A percentile compares a stretch with the other conserved stretches of the same genome.
Conservation (phyloP, 2,113 vertebrate species). For the Clinocottus analis region DNA sequence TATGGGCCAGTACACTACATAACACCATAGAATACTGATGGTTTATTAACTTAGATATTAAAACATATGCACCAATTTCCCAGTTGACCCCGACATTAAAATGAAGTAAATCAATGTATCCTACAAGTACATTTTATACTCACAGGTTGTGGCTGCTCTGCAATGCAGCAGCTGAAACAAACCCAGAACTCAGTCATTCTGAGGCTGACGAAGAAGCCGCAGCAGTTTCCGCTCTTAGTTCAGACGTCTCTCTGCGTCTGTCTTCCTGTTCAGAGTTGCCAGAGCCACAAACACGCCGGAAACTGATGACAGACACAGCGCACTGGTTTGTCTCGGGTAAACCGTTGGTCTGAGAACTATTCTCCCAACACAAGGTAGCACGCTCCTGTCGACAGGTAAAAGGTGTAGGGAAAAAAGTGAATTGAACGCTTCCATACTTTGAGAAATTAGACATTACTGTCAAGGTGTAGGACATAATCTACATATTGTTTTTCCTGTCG, state of each 20-base stretch:
- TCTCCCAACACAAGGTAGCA: conserved; percentile 28
- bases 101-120: conserved; percentile 14
- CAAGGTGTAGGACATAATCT: background rate
- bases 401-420: background rate
- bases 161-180: conserved; percentile 88
- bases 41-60: background rate
- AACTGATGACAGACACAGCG: conserved; percentile 58
- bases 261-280: conserved; percentile 77
- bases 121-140: conserved; percentile 67
- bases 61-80: background rate
- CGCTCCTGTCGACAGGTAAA: conserved; percentile 44
- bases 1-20: no score
- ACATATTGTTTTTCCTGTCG: background rate
- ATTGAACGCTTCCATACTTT: background rate
- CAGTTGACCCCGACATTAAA: background rate
- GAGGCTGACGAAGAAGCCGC: conserved; percentile 69
- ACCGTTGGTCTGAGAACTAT: conserved; percentile 32
- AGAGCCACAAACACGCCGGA: conserved; percentile 69
- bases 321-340: conserved; percentile 48
- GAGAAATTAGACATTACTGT: background rate
- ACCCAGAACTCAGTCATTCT: conserved; percentile 91
- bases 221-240: conserved; percentile 76
- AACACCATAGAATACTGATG: background rate
- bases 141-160: conserved; percentile 91
- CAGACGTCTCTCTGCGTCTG: conserved; percentile 55